Conservation (phyloP, 2,888 invertebrate species). For the Glaucopsyche alexis region DNA sequence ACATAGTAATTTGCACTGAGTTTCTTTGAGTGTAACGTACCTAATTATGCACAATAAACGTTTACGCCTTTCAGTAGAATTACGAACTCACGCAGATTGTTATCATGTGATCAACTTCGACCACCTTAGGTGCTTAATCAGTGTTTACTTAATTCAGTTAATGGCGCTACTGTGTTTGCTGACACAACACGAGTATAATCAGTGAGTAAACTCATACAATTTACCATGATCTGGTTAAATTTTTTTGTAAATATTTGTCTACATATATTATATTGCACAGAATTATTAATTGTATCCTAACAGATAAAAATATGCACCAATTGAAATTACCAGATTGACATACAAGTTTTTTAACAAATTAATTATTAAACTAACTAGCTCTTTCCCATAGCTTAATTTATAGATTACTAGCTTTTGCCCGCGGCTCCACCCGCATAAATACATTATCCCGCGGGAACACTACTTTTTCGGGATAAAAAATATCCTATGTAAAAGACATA, state of each 20-base stretch:
- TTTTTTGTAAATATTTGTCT: background rate
- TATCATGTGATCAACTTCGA: conserved; percentile 19
- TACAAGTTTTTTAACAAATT: too few species aligned
- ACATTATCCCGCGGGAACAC: too few species aligned
- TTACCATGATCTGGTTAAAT: background rate
- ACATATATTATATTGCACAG: background rate
- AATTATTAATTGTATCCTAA: background rate
- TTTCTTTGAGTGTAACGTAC: too few species aligned
- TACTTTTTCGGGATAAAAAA: too few species aligned
- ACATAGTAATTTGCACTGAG: too few species aligned
- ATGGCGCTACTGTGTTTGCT: background rate
- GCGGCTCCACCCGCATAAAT: too few species aligned
- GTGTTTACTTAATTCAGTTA: background rate
- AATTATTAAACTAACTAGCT: too few species aligned
- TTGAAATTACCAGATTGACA: background rate
- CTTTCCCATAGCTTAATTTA: too few species aligned
- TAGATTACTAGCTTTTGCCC: too few species aligned
- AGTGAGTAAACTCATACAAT: background rate
- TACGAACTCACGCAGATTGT: conserved; percentile 2
- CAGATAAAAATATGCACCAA: background rate
- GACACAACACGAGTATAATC: conserved; percentile 1
- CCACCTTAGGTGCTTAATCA: background rate
- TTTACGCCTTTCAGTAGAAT: background rate
- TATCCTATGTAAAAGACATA: too few species aligned
- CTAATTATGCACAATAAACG: background rate